These are phyloP conservation scores for Xiphorhynchus elegans DNA, from an alignment of 2,113 vertebrate species.

Conservation along the genomic window DNA sequence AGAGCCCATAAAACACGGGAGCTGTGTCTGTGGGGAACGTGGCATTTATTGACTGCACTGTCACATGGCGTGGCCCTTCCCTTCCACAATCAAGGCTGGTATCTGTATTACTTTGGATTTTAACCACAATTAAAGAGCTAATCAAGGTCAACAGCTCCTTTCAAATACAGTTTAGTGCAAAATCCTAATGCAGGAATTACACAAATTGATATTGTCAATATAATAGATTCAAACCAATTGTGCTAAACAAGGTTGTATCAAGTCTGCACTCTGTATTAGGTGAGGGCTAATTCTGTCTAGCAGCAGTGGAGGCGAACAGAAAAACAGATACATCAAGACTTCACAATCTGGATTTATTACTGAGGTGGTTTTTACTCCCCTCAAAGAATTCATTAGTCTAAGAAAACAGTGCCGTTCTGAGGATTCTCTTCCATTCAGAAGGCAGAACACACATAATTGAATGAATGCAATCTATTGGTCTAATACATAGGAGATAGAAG, in stretches of 20 bases:
- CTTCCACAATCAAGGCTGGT: not conserved
- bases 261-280: constrained; percentile 47
- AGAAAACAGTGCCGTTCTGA: constrained; percentile 43
- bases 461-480: not conserved
- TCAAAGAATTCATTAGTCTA: constrained; percentile 63
- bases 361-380: constrained; percentile 35
- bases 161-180: constrained; percentile 74
- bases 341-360: constrained; percentile 54
- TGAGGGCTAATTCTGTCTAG: constrained; percentile 67
- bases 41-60: not conserved
- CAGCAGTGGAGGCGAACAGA: not conserved
- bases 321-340: constrained; percentile 29
- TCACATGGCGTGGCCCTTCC: constrained; percentile 26
- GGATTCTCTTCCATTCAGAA: constrained; percentile 60
- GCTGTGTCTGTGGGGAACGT: not conserved
- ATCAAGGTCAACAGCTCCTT: constrained; percentile 72
- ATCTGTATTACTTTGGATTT: constrained; percentile 73
- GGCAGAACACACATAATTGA: constrained; percentile 15
- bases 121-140: constrained; percentile 78
- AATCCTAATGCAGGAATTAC: constrained; percentile 74
- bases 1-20: not conserved
- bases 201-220: constrained; percentile 78
- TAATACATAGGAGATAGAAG: not conserved
- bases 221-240: constrained; percentile 74
- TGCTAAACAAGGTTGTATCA: constrained; percentile 47